phyloP scores from a whole-genome alignment of 2,797 vertebrate genomes.

The Sorex maritimensis region DNA sequence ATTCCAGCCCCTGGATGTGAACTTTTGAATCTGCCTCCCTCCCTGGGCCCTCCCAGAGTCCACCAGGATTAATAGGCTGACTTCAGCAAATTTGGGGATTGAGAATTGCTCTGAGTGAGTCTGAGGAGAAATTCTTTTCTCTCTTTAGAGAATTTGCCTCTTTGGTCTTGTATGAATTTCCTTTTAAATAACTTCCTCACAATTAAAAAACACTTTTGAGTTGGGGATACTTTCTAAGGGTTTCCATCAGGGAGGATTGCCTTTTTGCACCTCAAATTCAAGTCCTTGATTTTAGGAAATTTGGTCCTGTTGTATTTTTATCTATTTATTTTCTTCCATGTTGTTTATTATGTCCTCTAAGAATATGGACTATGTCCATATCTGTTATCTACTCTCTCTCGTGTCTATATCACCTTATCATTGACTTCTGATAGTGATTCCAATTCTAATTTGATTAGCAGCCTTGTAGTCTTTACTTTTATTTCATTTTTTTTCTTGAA shows the following conservation, averaged over 20 bases:
- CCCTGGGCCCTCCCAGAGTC: not conserved
- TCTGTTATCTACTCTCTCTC: not conserved
- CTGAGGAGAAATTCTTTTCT: not conserved
- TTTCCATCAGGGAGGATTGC: not conserved
- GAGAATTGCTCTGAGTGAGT: slow-evolving; percentile 1
- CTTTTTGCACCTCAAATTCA: slow-evolving; percentile 52
- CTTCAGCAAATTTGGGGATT: not conserved
- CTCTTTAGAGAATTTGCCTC: not conserved
- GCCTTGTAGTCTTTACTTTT: slow-evolving; percentile 43
- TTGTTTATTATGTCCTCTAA: slow-evolving; percentile 44
- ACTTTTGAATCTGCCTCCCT: not conserved
- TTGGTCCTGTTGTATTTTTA: not conserved
- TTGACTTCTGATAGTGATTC: slow-evolving; percentile 9
- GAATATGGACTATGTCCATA: not conserved
- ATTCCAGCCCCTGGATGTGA: not conserved
- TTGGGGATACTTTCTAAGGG: not conserved
- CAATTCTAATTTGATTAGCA: slow-evolving; percentile 57
- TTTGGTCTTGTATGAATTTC: not conserved
- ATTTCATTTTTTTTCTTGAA: slow-evolving; percentile 49
- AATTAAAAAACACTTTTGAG: slow-evolving; percentile 16
- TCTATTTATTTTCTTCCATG: not conserved
- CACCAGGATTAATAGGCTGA: not conserved
- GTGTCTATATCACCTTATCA: not conserved
- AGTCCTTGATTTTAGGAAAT: slow-evolving; percentile 38
- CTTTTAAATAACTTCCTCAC: not conserved